These are phyloP conservation scores for Enteromius afrohamiltoni DNA, from an alignment of 2,797 vertebrate genomes.

Conservation along the genomic window DNA sequence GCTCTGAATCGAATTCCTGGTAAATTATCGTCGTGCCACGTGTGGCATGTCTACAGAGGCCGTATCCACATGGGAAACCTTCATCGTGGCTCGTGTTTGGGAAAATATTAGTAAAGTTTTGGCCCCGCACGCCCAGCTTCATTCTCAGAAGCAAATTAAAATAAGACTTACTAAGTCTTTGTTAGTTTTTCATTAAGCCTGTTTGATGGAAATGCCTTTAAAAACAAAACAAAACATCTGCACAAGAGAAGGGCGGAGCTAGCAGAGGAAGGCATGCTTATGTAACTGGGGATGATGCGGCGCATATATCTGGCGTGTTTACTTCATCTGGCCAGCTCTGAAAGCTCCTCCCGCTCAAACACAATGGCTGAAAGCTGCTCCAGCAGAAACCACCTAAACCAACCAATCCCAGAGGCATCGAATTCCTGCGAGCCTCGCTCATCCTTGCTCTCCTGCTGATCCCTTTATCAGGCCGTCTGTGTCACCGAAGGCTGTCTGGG, in stretches of 20 bases:
- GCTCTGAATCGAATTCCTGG: background rate
- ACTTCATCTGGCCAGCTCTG: conserved; percentile 34
- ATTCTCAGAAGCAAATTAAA: conserved; percentile 32
- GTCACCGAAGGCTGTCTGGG: conserved; percentile 40
- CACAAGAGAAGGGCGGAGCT: conserved; percentile 54
- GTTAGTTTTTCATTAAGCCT: conserved; percentile 10
- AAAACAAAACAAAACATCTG: conserved; percentile 41
- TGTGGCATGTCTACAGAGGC: conserved; percentile 30
- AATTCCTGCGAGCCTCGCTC: conserved; percentile 36
- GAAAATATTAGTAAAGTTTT: conserved; percentile 47
- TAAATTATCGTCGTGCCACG: conserved; percentile 18
- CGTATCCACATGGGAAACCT: conserved; percentile 2
- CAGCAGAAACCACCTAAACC: conserved; percentile 30
- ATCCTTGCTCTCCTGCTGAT: conserved; percentile 52
- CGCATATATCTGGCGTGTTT: conserved; percentile 58
- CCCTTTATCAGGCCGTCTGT: conserved; percentile 54
- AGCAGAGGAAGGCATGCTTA: conserved; percentile 59
- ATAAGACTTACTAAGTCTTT: background rate
- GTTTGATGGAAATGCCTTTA: conserved; percentile 34
- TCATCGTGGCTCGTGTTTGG: conserved; percentile 16
- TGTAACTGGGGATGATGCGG: conserved; percentile 63
- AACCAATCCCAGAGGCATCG: conserved; percentile 42
- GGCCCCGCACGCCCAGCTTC: background rate
- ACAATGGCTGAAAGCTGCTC: conserved; percentile 40
- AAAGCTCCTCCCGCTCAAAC: conserved; percentile 32